phyloP scores from a whole-genome alignment of 2,888 invertebrate species.

The Cenopis cana region DNA sequence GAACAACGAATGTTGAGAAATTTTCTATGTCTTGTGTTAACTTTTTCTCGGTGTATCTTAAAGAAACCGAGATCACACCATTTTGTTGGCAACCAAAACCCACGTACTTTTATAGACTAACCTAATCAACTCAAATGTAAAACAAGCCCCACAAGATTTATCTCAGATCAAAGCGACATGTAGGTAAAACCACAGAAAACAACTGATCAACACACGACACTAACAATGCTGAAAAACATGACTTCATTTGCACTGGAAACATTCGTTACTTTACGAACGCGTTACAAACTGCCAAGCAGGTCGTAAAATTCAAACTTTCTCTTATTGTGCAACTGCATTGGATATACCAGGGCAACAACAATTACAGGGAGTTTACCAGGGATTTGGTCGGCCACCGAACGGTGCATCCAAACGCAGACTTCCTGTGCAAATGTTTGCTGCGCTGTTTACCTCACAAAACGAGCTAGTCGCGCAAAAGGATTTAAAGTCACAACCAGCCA shows the following conservation, averaged over 20 bases:
- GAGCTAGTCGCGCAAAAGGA: neutral
- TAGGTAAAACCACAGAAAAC: no score
- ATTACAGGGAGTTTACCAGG: conserved; percentile 22
- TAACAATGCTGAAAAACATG: no score
- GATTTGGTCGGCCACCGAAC: conserved; percentile 13
- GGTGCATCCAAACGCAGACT: conserved; percentile 29
- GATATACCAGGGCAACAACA: conserved; percentile 20
- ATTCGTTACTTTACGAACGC: neutral
- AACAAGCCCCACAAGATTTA: no score
- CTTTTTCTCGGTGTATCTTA: no score
- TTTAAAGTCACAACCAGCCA: conserved; percentile 14
- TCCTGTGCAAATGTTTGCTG: conserved; percentile 26
- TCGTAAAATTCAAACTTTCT: neutral
- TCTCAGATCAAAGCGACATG: no score
- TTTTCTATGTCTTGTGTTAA: no score
- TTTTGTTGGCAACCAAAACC: no score
- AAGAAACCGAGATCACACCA: no score
- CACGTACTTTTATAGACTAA: no score
- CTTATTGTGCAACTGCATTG: neutral
- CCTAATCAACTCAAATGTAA: no score
- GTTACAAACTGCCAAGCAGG: neutral
- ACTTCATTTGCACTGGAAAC: neutral
- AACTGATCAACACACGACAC: no score
- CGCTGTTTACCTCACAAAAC: conserved; percentile 8
- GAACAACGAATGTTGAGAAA: no score